Percentiles rank a stretch among this genome's conserved stretches.
These are phyloP conservation scores for Protobothrops flavoviridis DNA, from an alignment of 2,113 vertebrate species.

Conservation along the genomic window DNA sequence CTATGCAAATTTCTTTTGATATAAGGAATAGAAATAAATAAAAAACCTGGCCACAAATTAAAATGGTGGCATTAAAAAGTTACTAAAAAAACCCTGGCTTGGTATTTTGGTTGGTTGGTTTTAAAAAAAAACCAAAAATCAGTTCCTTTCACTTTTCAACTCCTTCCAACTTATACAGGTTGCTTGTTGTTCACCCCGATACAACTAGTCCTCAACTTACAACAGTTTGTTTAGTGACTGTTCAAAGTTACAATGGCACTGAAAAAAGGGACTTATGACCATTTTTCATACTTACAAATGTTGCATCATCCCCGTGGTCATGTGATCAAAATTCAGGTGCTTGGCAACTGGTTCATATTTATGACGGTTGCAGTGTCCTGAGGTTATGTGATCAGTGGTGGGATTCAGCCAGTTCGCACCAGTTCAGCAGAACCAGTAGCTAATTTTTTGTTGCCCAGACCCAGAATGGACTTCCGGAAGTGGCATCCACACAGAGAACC, in stretches of 20 bases:
- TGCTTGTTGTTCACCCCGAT: neutral
- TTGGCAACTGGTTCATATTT: neutral
- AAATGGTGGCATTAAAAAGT: neutral
- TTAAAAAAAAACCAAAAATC: neutral
- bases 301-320: neutral
- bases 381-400: neutral
- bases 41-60: neutral
- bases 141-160: neutral
- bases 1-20: neutral
- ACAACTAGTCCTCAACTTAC: neutral
- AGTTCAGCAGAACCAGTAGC: too few species aligned
- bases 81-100: neutral
- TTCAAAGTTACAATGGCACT: neutral
- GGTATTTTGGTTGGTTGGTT: neutral
- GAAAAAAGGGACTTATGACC: neutral
- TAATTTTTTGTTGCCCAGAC: too few species aligned
- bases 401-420: too few species aligned
- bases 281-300: neutral
- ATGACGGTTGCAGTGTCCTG: neutral
- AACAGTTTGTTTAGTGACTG: neutral
- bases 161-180: neutral
- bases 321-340: neutral
- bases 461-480: too few species aligned
- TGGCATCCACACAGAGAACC: too few species aligned
- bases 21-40: neutral